Evolutionary conservation across 2,113 vertebrate genomes (phyloP).

Genomic region (Ptilorrhoa leucosticta): DNA sequence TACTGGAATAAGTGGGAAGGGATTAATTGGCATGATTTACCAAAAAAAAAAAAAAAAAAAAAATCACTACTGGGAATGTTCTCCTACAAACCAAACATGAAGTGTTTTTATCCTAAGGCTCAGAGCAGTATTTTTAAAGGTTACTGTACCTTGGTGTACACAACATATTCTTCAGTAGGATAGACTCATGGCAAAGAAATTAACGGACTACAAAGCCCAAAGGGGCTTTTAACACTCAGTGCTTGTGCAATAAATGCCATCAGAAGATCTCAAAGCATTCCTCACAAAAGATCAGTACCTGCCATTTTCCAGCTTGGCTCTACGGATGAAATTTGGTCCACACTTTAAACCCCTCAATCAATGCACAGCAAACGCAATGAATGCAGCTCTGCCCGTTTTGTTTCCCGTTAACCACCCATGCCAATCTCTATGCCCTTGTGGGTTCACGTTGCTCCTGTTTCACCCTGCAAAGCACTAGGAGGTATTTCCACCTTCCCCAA

Average conservation of each 20-base stretch:
- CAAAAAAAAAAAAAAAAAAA: neutral
- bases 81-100: neutral
- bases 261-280: neutral
- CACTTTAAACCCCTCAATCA: neutral
- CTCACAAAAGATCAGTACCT: neutral
- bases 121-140: neutral
- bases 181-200: constrained; percentile 6
- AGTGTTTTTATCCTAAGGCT: neutral
- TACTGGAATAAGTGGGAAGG: neutral
- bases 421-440: neutral
- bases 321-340: neutral
- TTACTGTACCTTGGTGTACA: neutral
- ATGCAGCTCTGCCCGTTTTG: too few relatives aligned
- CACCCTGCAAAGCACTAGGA: neutral
- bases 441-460: neutral
- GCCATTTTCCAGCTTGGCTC: neutral
- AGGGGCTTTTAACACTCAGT: neutral
- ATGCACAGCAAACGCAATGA: neutral
- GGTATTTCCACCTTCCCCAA: neutral
- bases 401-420: neutral
- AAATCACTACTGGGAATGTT: neutral
- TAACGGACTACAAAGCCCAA: neutral
- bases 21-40: neutral
- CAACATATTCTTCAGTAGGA: neutral
- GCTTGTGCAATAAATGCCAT: neutral